Base-by-base conservation (phyloP, 2,888 invertebrate species). In the Acanthosepion lycidas region DNA sequence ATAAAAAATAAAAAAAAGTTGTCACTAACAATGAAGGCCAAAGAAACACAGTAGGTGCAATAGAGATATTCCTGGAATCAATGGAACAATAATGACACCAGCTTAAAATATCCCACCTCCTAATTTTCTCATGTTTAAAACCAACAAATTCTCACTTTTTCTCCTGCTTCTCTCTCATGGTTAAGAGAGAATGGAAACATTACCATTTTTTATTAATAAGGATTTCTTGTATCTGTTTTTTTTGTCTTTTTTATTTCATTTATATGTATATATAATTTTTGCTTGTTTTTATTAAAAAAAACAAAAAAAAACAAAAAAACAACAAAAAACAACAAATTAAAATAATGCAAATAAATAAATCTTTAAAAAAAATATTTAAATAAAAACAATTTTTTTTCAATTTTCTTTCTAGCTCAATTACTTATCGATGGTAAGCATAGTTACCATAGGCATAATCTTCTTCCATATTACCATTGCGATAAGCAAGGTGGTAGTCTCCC, bases 351-450 rank as follows among this genome's bases (percentile, higher is more conserved):
- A 78, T 78, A 78, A 78, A 78, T 78, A 78, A 78, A 78, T 78
- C n/a, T 78, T n/a, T 78, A 33, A 78, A 78, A n/a, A n/a, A n/a
- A n/a, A 15, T n/a, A 12, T 78, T n/a, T 5, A 78, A 78, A 78
- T 78, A 33, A 33, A 78, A 78, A 78, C 78, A 78, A 78, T 53
- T 93, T 23, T 93, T 23, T 92, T 92, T 92, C 55, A 33, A 51
- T 93, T 53, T 42, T 42, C 53, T 93, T 93, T 55, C n/a, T 51
- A 33, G 59, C 33, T 42, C 42, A 51, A 53, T 51, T 94, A 33
- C 55, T 26, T 94, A 94, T 94, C 94, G 55, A 55, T 97, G 97
- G 59, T 94, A 94, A 59, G 95, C 95, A 91, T 95, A 95, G 93
- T 53, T 93, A 51, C 94, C 94, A 92, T 95, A 95, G 94, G 93